A percentile compares a stretch with the other conserved stretches of the same genome.
These are phyloP conservation scores for Heteropelma amictum DNA, from an alignment of 2,888 invertebrate genomes.

Conservation along the genomic window DNA sequence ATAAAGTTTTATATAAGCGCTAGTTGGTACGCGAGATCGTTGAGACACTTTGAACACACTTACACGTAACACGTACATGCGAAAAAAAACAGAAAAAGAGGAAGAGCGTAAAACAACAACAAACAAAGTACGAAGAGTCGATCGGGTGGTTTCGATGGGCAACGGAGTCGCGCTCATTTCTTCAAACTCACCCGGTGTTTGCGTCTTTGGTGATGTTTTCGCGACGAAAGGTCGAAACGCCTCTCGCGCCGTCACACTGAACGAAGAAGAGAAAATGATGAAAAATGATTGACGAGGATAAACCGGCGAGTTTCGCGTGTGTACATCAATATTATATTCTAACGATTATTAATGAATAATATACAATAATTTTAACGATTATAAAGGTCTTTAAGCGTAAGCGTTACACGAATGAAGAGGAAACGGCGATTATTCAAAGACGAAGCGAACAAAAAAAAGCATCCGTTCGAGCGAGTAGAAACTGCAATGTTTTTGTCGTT, in stretches of 20 bases:
- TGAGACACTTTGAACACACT: slow-evolving; percentile 40
- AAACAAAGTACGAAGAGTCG: slow-evolving; percentile 39
- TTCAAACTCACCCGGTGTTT: slow-evolving; percentile 52
- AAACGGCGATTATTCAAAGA: slow-evolving; percentile 39
- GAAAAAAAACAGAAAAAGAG: slow-evolving; percentile 23
- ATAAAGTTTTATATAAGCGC: slow-evolving; percentile 62
- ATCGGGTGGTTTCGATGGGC: slow-evolving; percentile 59
- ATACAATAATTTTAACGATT: slow-evolving; percentile 74
- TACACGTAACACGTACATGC: slow-evolving; percentile 51
- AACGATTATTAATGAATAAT: slow-evolving; percentile 73
- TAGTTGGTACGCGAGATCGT: slow-evolving; percentile 48
- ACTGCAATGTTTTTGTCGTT: slow-evolving; percentile 60
- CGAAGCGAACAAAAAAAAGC: slow-evolving; percentile 41
- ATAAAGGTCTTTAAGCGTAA: slow-evolving; percentile 67
- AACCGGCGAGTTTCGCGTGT: slow-evolving; percentile 53
- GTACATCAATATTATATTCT: slow-evolving; percentile 74
- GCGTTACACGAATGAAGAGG: slow-evolving; percentile 59
- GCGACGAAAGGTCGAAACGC: slow-evolving; percentile 11
- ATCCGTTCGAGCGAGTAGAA: slow-evolving; percentile 38
- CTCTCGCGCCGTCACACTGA: slow-evolving; percentile 29
- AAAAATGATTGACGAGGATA: neutral
- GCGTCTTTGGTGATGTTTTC: neutral
- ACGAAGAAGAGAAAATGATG: neutral
- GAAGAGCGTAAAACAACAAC: slow-evolving; percentile 55
- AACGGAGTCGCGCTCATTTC: slow-evolving; percentile 50